These are phyloP conservation scores for Hemiscyllium ocellatum DNA, from an alignment of 2,113 vertebrate species.

Conservation along the genomic window DNA sequence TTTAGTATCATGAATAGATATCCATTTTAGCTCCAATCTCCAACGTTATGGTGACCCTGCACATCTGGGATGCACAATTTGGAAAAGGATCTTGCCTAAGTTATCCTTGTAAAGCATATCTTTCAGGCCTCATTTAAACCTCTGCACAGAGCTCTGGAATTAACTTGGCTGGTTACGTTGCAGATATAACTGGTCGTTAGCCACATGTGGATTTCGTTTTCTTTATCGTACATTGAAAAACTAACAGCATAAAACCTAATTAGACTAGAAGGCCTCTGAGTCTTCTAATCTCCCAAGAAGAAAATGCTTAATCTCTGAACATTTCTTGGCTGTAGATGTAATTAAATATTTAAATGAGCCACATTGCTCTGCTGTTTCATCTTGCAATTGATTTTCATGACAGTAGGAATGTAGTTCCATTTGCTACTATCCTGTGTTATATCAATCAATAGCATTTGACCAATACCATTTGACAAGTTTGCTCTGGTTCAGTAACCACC, in stretches of 20 bases:
- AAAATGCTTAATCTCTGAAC: background rate
- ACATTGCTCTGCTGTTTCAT: background rate
- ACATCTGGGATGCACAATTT: background rate
- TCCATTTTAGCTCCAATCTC: background rate
- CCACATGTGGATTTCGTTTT: background rate
- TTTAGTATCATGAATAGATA: background rate
- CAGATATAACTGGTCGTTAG: background rate
- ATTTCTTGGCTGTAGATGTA: background rate
- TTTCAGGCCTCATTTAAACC: background rate
- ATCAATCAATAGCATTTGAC: background rate
- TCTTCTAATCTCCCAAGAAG: background rate
- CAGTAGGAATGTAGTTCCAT: background rate
- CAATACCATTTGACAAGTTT: background rate
- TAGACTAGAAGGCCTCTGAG: background rate
- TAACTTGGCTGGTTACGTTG: background rate
- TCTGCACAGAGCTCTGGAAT: background rate
- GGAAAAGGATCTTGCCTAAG: background rate
- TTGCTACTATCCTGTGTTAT: background rate
- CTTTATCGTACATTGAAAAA: background rate
- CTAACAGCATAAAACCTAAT: background rate
- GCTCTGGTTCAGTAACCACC: background rate
- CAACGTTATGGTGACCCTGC: too few relatives aligned
- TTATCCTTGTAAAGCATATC: background rate
- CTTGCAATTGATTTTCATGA: background rate
- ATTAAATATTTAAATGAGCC: background rate